Percentiles rank a stretch among this genome's conserved stretches.
These are phyloP conservation scores for Aradophagus sp. DNA, from an alignment of 1,140 invertebrate genomes.

Conservation along the genomic window DNA sequence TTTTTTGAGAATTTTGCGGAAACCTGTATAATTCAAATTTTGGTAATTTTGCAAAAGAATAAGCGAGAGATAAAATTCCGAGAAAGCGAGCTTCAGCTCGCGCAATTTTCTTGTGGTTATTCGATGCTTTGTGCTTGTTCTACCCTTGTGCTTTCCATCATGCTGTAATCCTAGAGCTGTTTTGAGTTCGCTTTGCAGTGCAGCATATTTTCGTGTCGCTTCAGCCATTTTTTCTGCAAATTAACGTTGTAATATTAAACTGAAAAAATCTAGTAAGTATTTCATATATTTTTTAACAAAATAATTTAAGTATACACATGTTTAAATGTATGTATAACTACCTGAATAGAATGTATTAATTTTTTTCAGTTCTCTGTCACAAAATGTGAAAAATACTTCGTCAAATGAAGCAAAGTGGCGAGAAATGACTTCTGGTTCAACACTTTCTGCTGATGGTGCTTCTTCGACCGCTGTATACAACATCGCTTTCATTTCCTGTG, in stretches of 20 bases:
- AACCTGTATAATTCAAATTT: slow-evolving; percentile 98
- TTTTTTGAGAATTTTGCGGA: slow-evolving; percentile 99
- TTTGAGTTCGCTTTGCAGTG: slow-evolving; percentile 90
- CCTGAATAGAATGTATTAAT: slow-evolving; percentile 98
- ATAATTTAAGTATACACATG: too few relatives aligned
- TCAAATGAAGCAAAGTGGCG: slow-evolving; percentile 96
- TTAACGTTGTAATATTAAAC: too few relatives aligned
- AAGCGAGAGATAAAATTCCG: slow-evolving; percentile 98
- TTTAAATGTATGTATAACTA: too few relatives aligned
- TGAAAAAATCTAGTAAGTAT: too few relatives aligned
- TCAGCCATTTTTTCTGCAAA: slow-evolving; percentile 95
- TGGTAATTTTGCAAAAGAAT: slow-evolving; percentile 94
- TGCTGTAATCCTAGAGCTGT: slow-evolving; percentile 82
- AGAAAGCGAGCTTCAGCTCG: slow-evolving; percentile 98
- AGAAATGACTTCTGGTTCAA: slow-evolving; percentile 90
- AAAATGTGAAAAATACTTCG: slow-evolving; percentile 96
- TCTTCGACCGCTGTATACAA: slow-evolving; percentile 91
- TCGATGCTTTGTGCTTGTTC: slow-evolving; percentile 74
- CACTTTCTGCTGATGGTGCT: slow-evolving; percentile 89
- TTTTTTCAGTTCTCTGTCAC: slow-evolving; percentile 95
- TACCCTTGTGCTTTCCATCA: slow-evolving; percentile 72
- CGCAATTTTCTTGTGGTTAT: slow-evolving; percentile 87
- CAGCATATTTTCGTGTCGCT: slow-evolving; percentile 95
- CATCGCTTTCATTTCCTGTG: slow-evolving; percentile 93
- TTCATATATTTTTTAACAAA: too few relatives aligned